phyloP scores from a whole-genome alignment of 1,140 invertebrate species.

The Mycetomoellerius zeteki region DNA sequence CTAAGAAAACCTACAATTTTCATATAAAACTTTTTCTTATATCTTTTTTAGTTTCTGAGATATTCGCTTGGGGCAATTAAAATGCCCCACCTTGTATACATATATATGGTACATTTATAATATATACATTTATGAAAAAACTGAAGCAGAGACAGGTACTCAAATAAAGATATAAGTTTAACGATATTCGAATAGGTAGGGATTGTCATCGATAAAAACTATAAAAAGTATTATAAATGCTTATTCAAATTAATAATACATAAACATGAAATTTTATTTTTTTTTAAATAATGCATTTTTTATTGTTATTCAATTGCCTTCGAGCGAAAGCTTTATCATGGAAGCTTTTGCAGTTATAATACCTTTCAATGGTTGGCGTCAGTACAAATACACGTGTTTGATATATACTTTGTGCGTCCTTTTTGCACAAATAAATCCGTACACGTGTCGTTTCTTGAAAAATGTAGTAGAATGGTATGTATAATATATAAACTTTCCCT shows the following conservation, averaged over 20 bases:
- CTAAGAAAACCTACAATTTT: no score
- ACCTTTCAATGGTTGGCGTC: background rate
- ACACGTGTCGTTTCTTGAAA: background rate
- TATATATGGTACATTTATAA: background rate
- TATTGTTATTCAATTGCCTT: background rate
- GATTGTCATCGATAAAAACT: background rate
- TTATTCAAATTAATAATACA: constrained; percentile 9
- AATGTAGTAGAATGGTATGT: background rate
- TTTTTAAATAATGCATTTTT: background rate
- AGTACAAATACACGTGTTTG: background rate
- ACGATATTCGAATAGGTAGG: background rate
- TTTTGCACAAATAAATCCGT: background rate
- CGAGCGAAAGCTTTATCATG: background rate
- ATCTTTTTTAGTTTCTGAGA: no score
- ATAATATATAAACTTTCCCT: background rate
- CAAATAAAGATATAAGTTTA: background rate
- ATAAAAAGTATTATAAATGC: constrained; percentile 1
- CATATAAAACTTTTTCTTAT: no score
- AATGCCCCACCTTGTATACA: no score
- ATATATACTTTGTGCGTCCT: background rate
- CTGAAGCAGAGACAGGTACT: background rate
- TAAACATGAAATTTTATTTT: background rate
- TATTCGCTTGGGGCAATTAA: no score
- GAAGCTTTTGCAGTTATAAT: constrained; percentile 22
- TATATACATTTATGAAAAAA: background rate